Percentiles rank a stretch among this genome's conserved stretches.
These are phyloP conservation scores for Edolisoma coerulescens DNA, from an alignment of 2,113 vertebrate species.

Conservation along the genomic window DNA sequence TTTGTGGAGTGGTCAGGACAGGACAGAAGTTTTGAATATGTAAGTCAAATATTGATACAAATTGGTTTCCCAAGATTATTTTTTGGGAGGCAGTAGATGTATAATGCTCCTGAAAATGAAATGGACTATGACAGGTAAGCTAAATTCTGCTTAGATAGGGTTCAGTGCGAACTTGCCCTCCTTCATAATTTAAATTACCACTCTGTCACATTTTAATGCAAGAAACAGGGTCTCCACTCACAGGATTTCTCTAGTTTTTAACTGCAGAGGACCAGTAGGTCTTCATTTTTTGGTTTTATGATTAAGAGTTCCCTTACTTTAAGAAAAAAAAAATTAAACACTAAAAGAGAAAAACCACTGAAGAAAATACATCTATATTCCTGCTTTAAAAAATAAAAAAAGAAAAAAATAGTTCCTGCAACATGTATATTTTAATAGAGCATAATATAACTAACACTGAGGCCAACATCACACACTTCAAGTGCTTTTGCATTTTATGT, in stretches of 20 bases:
- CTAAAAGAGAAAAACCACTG: neutral
- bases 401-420: neutral
- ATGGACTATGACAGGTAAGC: conserved; percentile 40
- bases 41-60: neutral
- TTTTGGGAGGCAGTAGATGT: conserved; percentile 8
- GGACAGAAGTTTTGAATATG: neutral
- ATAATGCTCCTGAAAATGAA: conserved; percentile 5
- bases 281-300: neutral
- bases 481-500: neutral
- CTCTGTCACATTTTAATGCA: neutral
- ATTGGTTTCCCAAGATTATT: neutral
- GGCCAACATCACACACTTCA: neutral
- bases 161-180: conserved; percentile 16
- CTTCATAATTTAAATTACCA: conserved; percentile 23
- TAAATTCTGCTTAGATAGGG: conserved; percentile 30
- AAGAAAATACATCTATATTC: neutral
- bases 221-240: neutral
- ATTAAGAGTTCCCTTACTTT: neutral
- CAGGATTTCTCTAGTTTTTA: neutral
- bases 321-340: neutral
- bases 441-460: neutral
- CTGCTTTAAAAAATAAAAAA: neutral
- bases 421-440: neutral
- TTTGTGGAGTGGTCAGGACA: neutral
- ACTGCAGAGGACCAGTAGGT: neutral